A percentile compares a stretch with the other conserved stretches of the same genome.
phyloP scores from a whole-genome alignment of 2,113 vertebrate genomes.

The Festucalex cinctus region DNA sequence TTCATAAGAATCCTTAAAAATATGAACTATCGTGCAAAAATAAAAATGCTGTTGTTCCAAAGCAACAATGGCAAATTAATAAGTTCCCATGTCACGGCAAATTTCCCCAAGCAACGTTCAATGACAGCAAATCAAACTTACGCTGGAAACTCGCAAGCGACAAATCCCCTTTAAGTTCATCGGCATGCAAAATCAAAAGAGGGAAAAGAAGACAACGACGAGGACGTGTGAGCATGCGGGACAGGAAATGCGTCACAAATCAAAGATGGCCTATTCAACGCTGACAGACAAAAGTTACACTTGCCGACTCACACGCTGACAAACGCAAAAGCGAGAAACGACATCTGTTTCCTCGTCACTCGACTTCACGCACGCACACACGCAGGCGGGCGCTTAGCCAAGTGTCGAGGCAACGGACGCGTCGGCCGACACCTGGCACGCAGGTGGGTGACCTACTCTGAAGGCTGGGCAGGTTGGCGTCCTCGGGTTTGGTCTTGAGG shows the following conservation, averaged over 20 bases:
- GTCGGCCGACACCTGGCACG: neutral
- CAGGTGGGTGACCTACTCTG: conserved; percentile 83
- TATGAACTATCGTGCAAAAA: no score
- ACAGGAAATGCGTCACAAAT: neutral
- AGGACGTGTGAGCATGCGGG: conserved; percentile 22
- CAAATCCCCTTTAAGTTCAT: conserved; percentile 83
- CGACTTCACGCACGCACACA: no score
- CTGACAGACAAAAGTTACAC: neutral
- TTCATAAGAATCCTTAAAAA: no score
- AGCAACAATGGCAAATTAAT: no score
- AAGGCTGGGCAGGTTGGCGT: conserved; percentile 92
- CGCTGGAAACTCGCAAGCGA: conserved; percentile 88
- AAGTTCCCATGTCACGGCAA: no score
- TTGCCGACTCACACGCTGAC: neutral
- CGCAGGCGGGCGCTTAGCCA: no score
- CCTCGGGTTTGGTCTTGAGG: conserved; percentile 96
- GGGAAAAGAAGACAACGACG: neutral
- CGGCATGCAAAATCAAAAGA: conserved; percentile 64
- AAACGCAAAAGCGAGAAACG: neutral
- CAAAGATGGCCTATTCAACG: neutral
- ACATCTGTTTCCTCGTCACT: no score
- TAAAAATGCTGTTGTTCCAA: no score
- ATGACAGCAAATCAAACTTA: conserved; percentile 69
- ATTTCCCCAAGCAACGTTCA: neutral
- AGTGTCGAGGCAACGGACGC: neutral